Percentiles rank a stretch among this genome's conserved stretches.
These are phyloP conservation scores for Drosophila meridionalis DNA, from an alignment of 2,888 invertebrate genomes.

Conservation along the genomic window DNA sequence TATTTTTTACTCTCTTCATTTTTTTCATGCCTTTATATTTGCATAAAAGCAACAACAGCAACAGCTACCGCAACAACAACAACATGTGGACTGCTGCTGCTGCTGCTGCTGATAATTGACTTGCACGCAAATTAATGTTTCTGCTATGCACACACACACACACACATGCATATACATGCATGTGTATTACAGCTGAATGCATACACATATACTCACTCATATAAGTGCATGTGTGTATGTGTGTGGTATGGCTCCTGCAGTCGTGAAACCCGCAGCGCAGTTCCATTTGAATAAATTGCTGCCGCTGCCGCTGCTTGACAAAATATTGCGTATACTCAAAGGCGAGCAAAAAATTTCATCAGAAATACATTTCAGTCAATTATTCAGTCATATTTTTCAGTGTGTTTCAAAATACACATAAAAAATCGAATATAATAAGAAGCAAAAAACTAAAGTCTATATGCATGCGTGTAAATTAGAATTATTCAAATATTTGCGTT, in stretches of 20 bases:
- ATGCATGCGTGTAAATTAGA: constrained; percentile 11
- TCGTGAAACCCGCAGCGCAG: background rate
- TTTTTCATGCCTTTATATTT: constrained; percentile 47
- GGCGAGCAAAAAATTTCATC: constrained; percentile 42
- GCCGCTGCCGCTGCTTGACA: constrained; percentile 52
- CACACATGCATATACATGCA: background rate
- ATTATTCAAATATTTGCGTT: constrained; percentile 12
- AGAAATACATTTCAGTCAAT: constrained; percentile 12
- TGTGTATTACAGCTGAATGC: constrained; percentile 8
- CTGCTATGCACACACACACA: constrained; percentile 29
- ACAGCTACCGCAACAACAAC: constrained; percentile 25
- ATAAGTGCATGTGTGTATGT: background rate
- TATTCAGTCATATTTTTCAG: constrained; percentile 11
- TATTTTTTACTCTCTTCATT: constrained; percentile 33
- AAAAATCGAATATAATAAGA: background rate
- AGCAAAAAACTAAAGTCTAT: constrained; percentile 3
- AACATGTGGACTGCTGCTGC: constrained; percentile 11
- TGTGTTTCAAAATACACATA: background rate
- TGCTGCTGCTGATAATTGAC: constrained; percentile 70
- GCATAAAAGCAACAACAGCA: constrained; percentile 41
- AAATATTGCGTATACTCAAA: constrained; percentile 52
- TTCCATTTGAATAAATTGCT: constrained; percentile 45
- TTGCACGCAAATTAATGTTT: constrained; percentile 79
- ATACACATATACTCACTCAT: background rate
- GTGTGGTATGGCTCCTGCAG: constrained; percentile 6